Conservation (phyloP, 1,140 invertebrate species). For the Heliothis virescens region DNA sequence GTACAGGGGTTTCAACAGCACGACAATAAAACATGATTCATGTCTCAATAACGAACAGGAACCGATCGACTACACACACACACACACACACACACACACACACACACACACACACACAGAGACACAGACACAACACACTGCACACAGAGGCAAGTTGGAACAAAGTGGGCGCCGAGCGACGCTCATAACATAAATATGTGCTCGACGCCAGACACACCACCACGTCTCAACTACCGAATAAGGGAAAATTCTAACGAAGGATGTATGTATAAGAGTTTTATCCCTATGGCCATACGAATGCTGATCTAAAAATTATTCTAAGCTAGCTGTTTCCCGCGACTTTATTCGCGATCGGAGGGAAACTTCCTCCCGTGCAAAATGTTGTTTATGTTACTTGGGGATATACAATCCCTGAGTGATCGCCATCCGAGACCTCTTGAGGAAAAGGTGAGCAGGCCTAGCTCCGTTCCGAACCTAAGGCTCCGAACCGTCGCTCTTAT, state of each 20-base stretch:
- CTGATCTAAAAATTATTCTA: too few species aligned
- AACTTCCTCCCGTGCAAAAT: too few species aligned
- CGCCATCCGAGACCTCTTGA: too few species aligned
- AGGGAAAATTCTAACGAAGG: background rate
- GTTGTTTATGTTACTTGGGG: too few species aligned
- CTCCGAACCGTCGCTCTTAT: too few species aligned
- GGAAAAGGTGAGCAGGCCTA: too few species aligned
- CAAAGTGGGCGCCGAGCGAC: background rate
- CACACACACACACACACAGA: background rate
- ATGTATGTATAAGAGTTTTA: background rate
- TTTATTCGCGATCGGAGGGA: too few species aligned
- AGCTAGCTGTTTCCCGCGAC: too few species aligned
- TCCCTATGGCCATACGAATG: too few species aligned
- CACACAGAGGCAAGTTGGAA: background rate
- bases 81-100: background rate
- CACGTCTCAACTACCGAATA: background rate
- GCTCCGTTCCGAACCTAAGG: too few species aligned
- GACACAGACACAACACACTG: background rate
- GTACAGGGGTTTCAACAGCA: background rate
- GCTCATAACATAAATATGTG: conserved; percentile 12
- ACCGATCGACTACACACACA: background rate
- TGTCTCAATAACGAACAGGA: conserved; percentile 1
- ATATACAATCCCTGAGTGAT: too few species aligned
- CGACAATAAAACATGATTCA: background rate
- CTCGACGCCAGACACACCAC: background rate